phyloP scores from a whole-genome alignment of 2,113 vertebrate genomes.

The Brachyistius frenatus region DNA sequence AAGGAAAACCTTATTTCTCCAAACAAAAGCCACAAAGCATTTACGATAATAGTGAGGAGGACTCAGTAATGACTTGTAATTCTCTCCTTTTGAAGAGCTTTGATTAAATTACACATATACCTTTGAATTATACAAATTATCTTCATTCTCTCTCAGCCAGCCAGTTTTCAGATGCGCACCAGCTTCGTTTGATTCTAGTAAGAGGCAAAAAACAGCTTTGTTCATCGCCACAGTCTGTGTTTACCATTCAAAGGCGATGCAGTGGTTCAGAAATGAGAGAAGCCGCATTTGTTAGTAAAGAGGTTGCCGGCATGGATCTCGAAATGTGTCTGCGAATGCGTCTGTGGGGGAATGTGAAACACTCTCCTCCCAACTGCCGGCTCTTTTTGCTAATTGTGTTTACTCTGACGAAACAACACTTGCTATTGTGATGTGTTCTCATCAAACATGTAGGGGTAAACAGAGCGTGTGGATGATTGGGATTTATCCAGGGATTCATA shows the following conservation, averaged over 20 bases:
- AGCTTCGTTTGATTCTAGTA: constrained; percentile 16
- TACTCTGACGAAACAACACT: constrained; percentile 21
- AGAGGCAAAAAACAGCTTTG: constrained; percentile 33
- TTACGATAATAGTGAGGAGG: not conserved
- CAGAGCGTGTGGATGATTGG: not conserved
- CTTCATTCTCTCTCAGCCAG: constrained; percentile 5
- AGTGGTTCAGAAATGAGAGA: constrained; percentile 17
- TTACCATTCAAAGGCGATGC: constrained; percentile 14
- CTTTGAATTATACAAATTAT: constrained; percentile 50
- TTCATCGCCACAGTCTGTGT: constrained; percentile 21
- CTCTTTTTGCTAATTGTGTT: constrained; percentile 31
- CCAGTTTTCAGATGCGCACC: constrained; percentile 22
- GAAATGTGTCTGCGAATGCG: constrained; percentile 12
- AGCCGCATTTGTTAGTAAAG: constrained; percentile 2
- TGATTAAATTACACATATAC: constrained; percentile 25
- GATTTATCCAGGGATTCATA: not conserved
- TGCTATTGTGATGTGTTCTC: constrained; percentile 3
- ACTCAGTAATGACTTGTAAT: constrained; percentile 17
- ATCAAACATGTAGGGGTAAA: not conserved
- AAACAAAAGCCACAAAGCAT: not conserved
- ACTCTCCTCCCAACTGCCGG: constrained; percentile 12
- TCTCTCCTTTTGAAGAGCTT: constrained; percentile 22
- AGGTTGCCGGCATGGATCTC: constrained; percentile 23
- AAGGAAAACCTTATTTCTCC: not conserved
- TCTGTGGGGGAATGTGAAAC: constrained; percentile 11